Percentiles rank a stretch among this genome's conserved stretches.
Conservation (phyloP, 1,140 invertebrate genomes). For the Diprion similis region DNA sequence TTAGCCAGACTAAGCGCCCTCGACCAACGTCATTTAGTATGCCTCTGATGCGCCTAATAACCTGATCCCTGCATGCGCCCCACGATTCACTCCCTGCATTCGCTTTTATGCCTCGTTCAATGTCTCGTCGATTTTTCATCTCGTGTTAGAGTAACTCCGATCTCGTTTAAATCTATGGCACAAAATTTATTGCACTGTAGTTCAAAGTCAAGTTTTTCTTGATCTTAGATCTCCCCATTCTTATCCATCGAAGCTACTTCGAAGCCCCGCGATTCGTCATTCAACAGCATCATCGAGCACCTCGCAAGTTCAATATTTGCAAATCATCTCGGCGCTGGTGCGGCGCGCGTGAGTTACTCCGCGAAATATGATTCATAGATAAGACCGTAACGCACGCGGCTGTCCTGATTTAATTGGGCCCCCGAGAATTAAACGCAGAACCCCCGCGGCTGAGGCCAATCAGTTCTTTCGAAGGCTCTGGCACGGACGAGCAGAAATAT, state of each 20-base stretch:
- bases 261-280: too few relatives aligned
- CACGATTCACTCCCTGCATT: neutral
- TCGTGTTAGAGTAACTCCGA: too few relatives aligned
- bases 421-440: conserved; percentile 39
- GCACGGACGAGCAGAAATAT: conserved; percentile 42
- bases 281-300: too few relatives aligned
- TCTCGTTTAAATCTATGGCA: too few relatives aligned
- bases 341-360: neutral
- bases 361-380: neutral
- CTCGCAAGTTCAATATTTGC: too few relatives aligned
- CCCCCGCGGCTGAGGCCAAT: conserved; percentile 44
- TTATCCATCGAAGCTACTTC: too few relatives aligned
- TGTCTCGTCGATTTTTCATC: too few relatives aligned
- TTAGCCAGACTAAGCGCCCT: conserved; percentile 56
- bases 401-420: conserved; percentile 57
- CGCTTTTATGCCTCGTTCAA: too few relatives aligned
- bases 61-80: conserved; percentile 31
- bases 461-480: conserved; percentile 30
- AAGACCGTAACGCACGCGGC: conserved; percentile 3
- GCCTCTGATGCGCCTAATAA: conserved; percentile 56
- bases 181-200: too few relatives aligned
- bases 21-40: conserved; percentile 58
- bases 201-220: too few relatives aligned
- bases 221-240: too few relatives aligned
- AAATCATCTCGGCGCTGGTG: too few relatives aligned